These are phyloP conservation scores for Bucorvus abyssinicus DNA, from an alignment of 2,797 vertebrate genomes.

Conservation along the genomic window DNA sequence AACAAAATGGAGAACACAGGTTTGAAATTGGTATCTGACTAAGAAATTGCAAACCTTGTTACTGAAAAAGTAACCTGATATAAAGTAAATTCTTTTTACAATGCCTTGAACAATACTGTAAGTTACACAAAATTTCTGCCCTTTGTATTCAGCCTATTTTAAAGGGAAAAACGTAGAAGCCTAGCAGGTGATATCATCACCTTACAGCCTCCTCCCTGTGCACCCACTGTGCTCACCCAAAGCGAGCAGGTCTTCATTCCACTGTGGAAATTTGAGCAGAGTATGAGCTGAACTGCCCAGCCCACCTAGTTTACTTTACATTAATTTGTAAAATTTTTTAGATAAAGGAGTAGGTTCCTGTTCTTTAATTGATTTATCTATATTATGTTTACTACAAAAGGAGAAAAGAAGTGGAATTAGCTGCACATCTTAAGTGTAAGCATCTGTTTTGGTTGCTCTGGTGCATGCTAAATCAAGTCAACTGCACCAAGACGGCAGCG, in stretches of 20 bases:
- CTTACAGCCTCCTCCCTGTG: neutral
- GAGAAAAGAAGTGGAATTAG: neutral
- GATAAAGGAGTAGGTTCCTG: neutral
- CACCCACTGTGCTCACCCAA: neutral
- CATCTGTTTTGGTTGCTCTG: neutral
- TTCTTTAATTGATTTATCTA: neutral
- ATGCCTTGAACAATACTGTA: neutral
- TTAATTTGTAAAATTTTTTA: neutral
- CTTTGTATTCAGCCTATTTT: neutral
- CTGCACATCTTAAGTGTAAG: neutral
- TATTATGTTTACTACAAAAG: neutral
- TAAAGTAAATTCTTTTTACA: neutral
- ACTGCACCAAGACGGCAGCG: neutral
- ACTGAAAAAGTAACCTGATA: neutral
- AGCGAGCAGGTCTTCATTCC: neutral
- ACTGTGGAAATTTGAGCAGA: neutral
- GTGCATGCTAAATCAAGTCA: neutral
- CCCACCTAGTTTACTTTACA: neutral
- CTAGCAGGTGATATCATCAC: neutral
- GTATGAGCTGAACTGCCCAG: neutral
- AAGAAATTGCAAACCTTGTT: neutral
- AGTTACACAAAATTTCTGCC: neutral
- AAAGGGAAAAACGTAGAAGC: neutral
- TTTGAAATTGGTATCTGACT: neutral
- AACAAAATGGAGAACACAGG: neutral